These are phyloP conservation scores for Protophormia terraenovae DNA, from an alignment of 2,888 invertebrate genomes.

Conservation along the genomic window DNA sequence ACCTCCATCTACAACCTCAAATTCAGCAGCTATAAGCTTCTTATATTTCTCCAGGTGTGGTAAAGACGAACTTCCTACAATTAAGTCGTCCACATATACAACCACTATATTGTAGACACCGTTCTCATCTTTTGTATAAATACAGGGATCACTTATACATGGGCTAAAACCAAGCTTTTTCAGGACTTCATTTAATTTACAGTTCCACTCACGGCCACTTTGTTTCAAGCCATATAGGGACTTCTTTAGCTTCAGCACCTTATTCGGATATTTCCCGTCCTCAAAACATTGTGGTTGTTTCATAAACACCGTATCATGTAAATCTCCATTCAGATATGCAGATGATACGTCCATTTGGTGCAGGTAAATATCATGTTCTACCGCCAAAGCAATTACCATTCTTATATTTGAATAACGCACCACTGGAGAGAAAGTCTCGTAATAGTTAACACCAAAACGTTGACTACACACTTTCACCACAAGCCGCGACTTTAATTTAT, in stretches of 20 bases:
- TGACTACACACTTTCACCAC: too few relatives aligned
- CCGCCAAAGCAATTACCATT: constrained; percentile 67
- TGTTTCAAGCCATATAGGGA: constrained; percentile 69
- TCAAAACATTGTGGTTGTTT: constrained; percentile 50
- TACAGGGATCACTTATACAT: constrained; percentile 30
- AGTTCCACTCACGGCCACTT: too few relatives aligned
- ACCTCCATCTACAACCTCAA: constrained; percentile 16
- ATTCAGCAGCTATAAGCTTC: background rate
- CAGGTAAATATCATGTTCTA: constrained; percentile 62
- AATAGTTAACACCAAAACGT: too few relatives aligned
- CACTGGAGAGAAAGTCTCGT: constrained; percentile 65
- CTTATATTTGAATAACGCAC: constrained; percentile 65
- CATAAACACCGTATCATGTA: constrained; percentile 59
- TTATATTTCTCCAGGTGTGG: background rate
- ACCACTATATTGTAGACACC: constrained; percentile 2
- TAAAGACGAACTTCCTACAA: constrained; percentile 61
- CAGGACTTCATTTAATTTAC: constrained; percentile 49
- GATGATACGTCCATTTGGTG: constrained; percentile 69
- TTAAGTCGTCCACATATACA: constrained; percentile 49
- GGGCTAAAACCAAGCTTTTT: background rate
- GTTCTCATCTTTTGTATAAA: background rate
- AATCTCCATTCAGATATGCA: constrained; percentile 67
- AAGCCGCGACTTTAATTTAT: constrained; percentile 21
- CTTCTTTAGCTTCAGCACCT: background rate
- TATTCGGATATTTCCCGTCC: background rate